Evolutionary conservation across 92 coral and sea anemone species (phyloP).

Genomic region (Parazoanthus darwini): DNA sequence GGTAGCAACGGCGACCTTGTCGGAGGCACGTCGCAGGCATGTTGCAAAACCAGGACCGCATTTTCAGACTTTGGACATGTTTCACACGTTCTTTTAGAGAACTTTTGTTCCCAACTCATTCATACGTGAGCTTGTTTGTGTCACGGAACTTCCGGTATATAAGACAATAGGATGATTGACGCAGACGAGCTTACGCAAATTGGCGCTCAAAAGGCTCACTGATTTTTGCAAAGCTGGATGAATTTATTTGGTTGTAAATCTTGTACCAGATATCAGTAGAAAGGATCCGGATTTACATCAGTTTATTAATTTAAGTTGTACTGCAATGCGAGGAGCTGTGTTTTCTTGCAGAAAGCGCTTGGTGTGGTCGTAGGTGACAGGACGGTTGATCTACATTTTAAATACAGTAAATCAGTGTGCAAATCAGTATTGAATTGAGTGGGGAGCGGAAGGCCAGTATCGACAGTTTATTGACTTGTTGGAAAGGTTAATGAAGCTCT

Average conservation of each 20-base stretch:
- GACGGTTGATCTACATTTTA: not conserved
- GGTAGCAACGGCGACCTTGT: too few relatives aligned
- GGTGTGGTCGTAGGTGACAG: not conserved
- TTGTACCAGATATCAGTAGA: not conserved
- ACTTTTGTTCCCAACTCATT: too few relatives aligned
- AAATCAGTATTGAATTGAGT: not conserved
- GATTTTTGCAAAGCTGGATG: not conserved
- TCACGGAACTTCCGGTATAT: not conserved
- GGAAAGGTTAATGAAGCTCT: conserved; percentile 1
- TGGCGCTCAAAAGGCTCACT: conserved; percentile 4
- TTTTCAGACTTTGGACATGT: too few relatives aligned
- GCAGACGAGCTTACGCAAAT: not conserved
- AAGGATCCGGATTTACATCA: conserved; percentile 3
- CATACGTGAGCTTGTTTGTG: conserved; percentile 8
- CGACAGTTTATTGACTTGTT: conserved; percentile 4
- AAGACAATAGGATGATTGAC: conserved; percentile 25
- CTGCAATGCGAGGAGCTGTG: not conserved
- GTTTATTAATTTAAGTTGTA: not conserved
- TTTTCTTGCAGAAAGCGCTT: not conserved
- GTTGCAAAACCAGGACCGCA: too few relatives aligned
- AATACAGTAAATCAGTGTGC: too few relatives aligned
- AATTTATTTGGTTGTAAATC: not conserved
- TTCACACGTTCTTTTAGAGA: too few relatives aligned
- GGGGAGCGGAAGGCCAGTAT: not conserved
- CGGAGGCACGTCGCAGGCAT: too few relatives aligned